A percentile compares a stretch with the other conserved stretches of the same genome.
These are phyloP conservation scores for Halictus ligatus DNA, from an alignment of 2,888 invertebrate species.

Conservation along the genomic window DNA sequence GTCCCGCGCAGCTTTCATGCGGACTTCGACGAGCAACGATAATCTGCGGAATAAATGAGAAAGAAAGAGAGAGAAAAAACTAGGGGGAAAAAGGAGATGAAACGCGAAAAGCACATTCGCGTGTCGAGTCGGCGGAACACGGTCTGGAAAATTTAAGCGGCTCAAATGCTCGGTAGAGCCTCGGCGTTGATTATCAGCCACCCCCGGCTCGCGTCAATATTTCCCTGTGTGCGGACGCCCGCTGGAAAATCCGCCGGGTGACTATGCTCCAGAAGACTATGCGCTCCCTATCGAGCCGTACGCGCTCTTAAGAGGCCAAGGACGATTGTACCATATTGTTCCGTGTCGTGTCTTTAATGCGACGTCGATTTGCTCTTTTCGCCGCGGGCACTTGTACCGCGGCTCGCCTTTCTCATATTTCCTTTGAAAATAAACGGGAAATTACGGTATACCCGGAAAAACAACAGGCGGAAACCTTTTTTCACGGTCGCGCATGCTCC, in stretches of 20 bases:
- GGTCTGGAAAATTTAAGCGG: not conserved
- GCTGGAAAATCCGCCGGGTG: conserved; percentile 67
- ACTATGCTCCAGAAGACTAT: conserved; percentile 56
- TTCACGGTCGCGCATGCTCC: not conserved
- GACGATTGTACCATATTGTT: conserved; percentile 68
- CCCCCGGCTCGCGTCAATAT: conserved; percentile 32
- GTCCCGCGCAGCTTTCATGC: not conserved
- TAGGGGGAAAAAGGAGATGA: not conserved
- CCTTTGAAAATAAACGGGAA: conserved; percentile 22
- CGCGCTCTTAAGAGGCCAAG: conserved; percentile 69
- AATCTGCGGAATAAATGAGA: not conserved
- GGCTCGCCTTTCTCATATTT: conserved; percentile 26
- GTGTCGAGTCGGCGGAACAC: not conserved
- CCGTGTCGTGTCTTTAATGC: conserved; percentile 52
- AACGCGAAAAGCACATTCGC: not conserved
- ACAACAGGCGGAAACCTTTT: not conserved
- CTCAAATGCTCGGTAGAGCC: not conserved
- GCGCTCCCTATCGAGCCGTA: conserved; percentile 64
- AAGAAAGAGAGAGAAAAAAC: not conserved
- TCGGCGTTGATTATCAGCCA: not conserved
- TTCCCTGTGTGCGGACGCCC: conserved; percentile 52
- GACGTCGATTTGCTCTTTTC: conserved; percentile 29
- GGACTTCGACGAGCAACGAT: not conserved
- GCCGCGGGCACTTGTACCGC: conserved; percentile 25
- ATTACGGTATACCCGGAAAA: conserved; percentile 11